Conservation (phyloP, 2,113 vertebrate genomes). For the Sander lucioperca region DNA sequence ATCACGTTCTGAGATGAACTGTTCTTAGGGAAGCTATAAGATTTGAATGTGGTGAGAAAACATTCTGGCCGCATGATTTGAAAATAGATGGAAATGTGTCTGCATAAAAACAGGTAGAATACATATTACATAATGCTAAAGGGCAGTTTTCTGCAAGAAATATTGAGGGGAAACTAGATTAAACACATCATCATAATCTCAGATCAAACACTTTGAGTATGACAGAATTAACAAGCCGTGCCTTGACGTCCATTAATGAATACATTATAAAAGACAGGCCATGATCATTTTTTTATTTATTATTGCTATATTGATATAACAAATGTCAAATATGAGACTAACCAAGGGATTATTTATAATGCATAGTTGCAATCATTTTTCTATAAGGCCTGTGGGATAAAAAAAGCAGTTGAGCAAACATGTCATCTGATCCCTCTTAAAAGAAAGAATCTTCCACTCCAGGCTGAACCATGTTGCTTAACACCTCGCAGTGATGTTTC, state of each 20-base stretch:
- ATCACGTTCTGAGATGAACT: constrained; percentile 2
- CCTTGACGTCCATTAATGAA: background rate
- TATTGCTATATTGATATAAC: background rate
- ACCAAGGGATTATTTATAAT: constrained; percentile 22
- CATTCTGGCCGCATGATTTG: constrained; percentile 9
- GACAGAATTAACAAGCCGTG: background rate
- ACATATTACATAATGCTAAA: background rate
- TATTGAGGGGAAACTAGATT: background rate
- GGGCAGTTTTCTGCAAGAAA: background rate
- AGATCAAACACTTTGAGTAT: background rate
- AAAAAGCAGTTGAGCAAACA: constrained; percentile 47
- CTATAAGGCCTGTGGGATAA: constrained; percentile 21
- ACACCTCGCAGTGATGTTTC: constrained; percentile 23
- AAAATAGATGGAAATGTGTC: background rate
- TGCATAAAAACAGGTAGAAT: background rate
- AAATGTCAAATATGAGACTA: constrained; percentile 1
- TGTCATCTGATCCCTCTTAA: constrained; percentile 52
- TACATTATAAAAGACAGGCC: background rate
- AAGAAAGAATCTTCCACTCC: constrained; percentile 37
- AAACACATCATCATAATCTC: background rate
- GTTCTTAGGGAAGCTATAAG: background rate
- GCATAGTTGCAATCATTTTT: constrained; percentile 22
- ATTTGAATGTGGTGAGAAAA: background rate
- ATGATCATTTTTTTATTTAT: background rate
- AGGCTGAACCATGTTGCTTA: constrained; percentile 41